Percentiles rank a stretch among this genome's conserved stretches.
These are phyloP conservation scores for Drosophila jambulina DNA, from an alignment of 1,140 invertebrate species.

Conservation along the genomic window DNA sequence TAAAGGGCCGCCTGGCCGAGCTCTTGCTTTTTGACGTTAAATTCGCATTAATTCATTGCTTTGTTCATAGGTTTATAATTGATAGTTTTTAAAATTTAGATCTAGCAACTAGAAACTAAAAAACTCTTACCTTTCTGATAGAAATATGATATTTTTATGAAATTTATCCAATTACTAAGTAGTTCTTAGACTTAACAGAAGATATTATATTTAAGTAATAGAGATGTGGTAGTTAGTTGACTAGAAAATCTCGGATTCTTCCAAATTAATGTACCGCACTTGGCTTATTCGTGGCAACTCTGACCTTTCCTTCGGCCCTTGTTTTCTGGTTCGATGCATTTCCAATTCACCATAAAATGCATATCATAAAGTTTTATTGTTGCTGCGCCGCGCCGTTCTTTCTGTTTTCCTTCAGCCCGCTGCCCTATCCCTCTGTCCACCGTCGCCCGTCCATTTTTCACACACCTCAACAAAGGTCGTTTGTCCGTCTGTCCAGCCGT, in stretches of 20 bases:
- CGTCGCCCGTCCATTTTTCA: conserved; percentile 49
- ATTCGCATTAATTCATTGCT: neutral
- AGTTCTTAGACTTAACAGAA: too few relatives aligned
- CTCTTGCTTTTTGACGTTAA: conserved; percentile 22
- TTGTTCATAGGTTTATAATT: neutral
- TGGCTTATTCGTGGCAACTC: conserved; percentile 4
- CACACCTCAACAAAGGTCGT: conserved; percentile 77
- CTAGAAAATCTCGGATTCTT: neutral
- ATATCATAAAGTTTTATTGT: conserved; percentile 83
- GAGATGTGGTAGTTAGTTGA: neutral
- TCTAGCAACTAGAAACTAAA: neutral
- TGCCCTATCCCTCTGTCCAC: conserved; percentile 2
- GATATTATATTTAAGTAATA: neutral
- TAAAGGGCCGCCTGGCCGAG: conserved; percentile 6
- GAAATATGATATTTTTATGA: neutral
- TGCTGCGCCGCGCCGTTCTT: conserved; percentile 61
- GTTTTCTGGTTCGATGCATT: conserved; percentile 65
- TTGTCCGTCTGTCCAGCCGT: conserved; percentile 36
- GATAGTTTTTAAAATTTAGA: neutral
- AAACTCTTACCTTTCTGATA: neutral
- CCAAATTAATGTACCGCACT: conserved; percentile 39
- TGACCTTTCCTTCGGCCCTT: conserved; percentile 54
- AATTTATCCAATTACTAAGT: neutral
- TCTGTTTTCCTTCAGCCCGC: conserved; percentile 15
- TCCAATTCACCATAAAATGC: conserved; percentile 79